These are phyloP conservation scores for Excalfactoria chinensis DNA, from an alignment of 2,113 vertebrate species.

Conservation along the genomic window DNA sequence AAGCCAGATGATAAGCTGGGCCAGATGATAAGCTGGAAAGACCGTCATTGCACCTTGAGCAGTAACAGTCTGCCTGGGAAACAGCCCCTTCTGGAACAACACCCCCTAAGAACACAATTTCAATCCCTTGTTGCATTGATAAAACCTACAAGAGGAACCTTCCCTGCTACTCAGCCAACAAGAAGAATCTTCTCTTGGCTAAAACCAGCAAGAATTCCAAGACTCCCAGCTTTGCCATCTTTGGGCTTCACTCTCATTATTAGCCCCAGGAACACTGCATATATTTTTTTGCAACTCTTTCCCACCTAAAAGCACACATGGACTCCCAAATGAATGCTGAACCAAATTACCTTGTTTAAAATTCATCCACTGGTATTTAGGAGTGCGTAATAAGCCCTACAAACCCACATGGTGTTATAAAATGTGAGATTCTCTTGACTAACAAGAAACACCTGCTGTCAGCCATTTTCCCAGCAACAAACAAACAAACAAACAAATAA, in stretches of 20 bases:
- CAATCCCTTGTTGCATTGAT: neutral
- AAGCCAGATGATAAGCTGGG: too few species aligned
- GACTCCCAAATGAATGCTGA: neutral
- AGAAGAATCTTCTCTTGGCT: neutral
- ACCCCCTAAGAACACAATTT: neutral
- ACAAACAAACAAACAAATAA: neutral
- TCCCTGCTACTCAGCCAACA: neutral
- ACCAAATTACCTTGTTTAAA: neutral
- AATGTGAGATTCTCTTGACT: neutral
- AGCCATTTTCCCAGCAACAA: neutral
- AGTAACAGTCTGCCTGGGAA: neutral
- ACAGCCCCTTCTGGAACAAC: neutral
- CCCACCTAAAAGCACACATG: neutral
- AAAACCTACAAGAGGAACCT: neutral
- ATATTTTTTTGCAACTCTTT: neutral
- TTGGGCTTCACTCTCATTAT: neutral
- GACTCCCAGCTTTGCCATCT: neutral
- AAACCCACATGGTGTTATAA: neutral
- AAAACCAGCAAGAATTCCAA: neutral
- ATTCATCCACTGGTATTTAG: neutral
- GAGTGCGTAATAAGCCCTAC: neutral
- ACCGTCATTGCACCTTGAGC: neutral
- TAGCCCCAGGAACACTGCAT: neutral
- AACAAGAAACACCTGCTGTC: neutral
- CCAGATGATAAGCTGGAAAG: neutral